Percentiles rank a stretch among this genome's conserved stretches.
Evolutionary conservation across 1,140 invertebrate genomes (phyloP).

Genomic region (Tetramorium alpestre): DNA sequence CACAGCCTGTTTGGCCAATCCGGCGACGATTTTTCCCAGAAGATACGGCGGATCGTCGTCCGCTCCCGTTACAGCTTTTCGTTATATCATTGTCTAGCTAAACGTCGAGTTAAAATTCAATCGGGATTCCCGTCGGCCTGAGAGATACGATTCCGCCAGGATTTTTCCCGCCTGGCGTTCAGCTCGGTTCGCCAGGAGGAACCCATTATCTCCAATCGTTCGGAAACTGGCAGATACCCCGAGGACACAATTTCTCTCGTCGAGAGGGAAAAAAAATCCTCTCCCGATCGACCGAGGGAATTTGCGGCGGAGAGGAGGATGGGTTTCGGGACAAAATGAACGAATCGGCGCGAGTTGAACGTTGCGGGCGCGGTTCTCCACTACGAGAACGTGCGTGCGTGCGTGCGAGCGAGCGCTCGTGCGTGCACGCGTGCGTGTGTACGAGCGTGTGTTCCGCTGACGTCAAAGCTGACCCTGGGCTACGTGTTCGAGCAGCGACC

Average conservation of each 20-base stretch:
- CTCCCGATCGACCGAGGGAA: neutral
- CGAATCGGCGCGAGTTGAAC: neutral
- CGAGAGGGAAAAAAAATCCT: neutral
- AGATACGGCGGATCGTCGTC: neutral
- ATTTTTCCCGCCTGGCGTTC: neutral
- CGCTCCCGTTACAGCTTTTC: neutral
- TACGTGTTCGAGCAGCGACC: conserved; percentile 68
- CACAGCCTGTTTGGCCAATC: neutral
- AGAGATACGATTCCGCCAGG: neutral
- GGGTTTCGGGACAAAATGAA: neutral
- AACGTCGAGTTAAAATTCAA: neutral
- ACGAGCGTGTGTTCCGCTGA: conserved; percentile 71
- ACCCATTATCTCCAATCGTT: neutral
- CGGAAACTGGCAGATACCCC: neutral
- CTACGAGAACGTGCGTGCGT: neutral
- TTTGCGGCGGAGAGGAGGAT: neutral
- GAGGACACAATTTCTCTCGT: neutral
- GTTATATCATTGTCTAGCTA: neutral
- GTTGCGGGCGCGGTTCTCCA: neutral
- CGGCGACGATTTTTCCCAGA: neutral
- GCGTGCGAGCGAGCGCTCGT: neutral
- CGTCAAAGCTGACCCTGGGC: conserved; percentile 84
- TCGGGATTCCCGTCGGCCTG: neutral
- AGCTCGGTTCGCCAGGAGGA: neutral
- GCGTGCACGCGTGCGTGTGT: conserved; percentile 33